These are phyloP conservation scores for Periophthalmodon schlosseri DNA, from an alignment of 2,113 vertebrate genomes.

Conservation along the genomic window DNA sequence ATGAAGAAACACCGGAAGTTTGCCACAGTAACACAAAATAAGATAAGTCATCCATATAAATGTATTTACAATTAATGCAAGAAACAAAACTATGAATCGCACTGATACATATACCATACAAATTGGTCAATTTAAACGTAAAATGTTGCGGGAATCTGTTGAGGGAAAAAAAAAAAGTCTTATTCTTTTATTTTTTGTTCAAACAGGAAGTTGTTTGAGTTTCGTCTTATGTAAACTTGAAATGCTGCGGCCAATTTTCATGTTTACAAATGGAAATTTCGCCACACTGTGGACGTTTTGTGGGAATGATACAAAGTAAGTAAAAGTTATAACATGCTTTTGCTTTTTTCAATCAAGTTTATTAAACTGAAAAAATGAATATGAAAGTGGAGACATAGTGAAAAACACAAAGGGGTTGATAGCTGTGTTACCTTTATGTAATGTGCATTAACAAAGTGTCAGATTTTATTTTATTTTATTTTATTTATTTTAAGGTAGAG, in stretches of 20 bases:
- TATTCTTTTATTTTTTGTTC: neutral
- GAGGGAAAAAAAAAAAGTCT: neutral
- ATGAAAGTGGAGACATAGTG: too few relatives aligned
- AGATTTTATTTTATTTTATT: too few relatives aligned
- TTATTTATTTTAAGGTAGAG: too few relatives aligned
- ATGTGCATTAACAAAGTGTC: too few relatives aligned
- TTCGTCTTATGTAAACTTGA: neutral
- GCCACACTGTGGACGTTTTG: constrained; percentile 23
- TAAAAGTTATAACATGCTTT: neutral
- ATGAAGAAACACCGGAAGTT: neutral
- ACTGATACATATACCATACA: constrained; percentile 38
- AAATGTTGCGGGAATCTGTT: neutral
- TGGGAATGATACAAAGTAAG: neutral
- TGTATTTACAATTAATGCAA: neutral
- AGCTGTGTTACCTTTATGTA: too few relatives aligned
- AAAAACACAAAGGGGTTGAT: too few relatives aligned
- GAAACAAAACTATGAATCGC: neutral
- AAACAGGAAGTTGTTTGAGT: neutral
- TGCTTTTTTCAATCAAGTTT: too few relatives aligned
- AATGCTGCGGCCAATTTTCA: neutral
- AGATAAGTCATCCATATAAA: neutral
- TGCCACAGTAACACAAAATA: neutral
- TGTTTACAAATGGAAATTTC: constrained; percentile 7
- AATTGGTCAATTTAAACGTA: constrained; percentile 56
- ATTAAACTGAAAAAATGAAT: too few relatives aligned